These are phyloP conservation scores for Hirundo rustica DNA, from an alignment of 2,797 vertebrate species.

Conservation along the genomic window DNA sequence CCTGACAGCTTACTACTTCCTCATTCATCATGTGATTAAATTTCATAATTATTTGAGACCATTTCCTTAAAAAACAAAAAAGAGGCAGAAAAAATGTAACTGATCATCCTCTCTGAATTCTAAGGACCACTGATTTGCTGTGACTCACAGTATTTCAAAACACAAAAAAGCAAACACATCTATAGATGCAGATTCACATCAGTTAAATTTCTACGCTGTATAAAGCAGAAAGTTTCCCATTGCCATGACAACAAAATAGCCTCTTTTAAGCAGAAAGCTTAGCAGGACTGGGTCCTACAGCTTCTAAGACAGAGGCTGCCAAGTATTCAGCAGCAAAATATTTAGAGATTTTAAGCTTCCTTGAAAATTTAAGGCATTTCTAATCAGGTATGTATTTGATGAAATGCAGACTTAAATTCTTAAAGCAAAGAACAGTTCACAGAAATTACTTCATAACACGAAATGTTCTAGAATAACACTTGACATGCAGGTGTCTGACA, in stretches of 20 bases:
- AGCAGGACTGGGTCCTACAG: background rate
- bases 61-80: background rate
- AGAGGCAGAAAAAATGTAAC: background rate
- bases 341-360: background rate
- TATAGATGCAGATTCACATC: background rate
- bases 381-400: background rate
- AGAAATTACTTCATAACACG: background rate
- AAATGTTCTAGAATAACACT: background rate
- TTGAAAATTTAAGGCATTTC: background rate
- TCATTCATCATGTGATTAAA: background rate
- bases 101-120: background rate
- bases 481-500: background rate
- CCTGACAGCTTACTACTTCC: background rate
- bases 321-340: background rate
- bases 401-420: background rate
- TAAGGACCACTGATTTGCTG: background rate
- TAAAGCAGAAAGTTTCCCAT: conserved; percentile 21
- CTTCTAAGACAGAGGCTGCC: background rate
- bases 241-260: conserved; percentile 15
- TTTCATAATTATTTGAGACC: background rate
- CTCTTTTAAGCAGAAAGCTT: background rate
- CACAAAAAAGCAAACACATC: background rate
- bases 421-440: background rate
- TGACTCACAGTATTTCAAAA: background rate
- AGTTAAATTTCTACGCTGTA: background rate